A percentile compares a stretch with the other conserved stretches of the same genome.
These are phyloP conservation scores for Noctuana brunneofusca DNA, from an alignment of 2,888 invertebrate species.

Conservation along the genomic window DNA sequence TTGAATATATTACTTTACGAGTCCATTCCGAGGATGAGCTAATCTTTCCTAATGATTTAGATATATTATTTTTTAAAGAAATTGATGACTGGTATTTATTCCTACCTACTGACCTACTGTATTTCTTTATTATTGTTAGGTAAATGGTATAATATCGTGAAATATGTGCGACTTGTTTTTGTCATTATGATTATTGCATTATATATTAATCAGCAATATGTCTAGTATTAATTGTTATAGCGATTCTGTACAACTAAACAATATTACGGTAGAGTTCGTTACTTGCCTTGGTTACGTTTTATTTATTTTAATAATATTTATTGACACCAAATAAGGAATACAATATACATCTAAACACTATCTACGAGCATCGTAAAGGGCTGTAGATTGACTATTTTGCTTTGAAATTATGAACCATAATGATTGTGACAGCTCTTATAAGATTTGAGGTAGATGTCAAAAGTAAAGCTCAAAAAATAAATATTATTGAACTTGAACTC, in stretches of 20 bases:
- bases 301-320: too few species aligned
- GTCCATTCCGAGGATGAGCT: neutral
- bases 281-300: too few species aligned
- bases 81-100: neutral
- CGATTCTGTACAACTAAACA: too few species aligned
- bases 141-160: neutral
- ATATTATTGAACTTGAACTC: constrained; percentile 8
- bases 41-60: neutral
- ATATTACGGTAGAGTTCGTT: too few species aligned
- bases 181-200: neutral
- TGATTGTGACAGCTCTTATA: too few species aligned
- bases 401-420: too few species aligned
- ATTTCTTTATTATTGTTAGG: neutral
- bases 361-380: too few species aligned
- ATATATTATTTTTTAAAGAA: neutral
- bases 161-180: neutral
- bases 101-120: too few species aligned
- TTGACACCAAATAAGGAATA: too few species aligned
- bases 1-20: constrained; percentile 5
- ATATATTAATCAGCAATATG: neutral
- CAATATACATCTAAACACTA: too few species aligned
- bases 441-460: too few species aligned
- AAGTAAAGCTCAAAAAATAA: neutral
- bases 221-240: neutral
- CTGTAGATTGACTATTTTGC: too few species aligned